Evolutionary conservation across 2,888 invertebrate genomes (phyloP), one percentile per base, ranked within the genome.

Genomic region (Protophormia terraenovae): DNA sequence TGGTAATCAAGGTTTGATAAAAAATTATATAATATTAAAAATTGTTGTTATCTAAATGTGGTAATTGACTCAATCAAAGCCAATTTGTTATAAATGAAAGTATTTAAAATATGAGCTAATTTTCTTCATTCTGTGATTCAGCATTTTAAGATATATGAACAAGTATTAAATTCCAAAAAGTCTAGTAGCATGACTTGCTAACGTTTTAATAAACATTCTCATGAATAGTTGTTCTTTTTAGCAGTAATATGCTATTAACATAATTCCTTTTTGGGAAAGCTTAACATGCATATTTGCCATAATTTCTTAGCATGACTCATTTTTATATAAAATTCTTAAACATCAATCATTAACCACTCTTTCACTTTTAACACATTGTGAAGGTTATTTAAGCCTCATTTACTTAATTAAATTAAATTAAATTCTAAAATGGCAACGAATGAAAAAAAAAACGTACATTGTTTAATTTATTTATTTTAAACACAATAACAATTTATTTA

Each of bases 331-430:
- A 62, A 76, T 76, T 62, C 71, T 12, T 22, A 41, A 3, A 6
- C 16, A 29, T 60, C 22, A 58, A 35, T 67, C 14, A 64, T 38
- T 35, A 12, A 47, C 10, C 6, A 50, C 6, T 78, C 67, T 78
- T 78, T 78, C 50, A 62, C 73, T 67, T 69, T 76, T 55, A 47
- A 24, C n/a, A 45, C 24, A 60, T 50, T n/a, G 24, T 73, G 45
- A 83, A 78, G 77, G 77, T 78, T 67, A 66, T 27, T 71, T 71
- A 64, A 41, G 32, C 27, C 38, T 78, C 27, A 69, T 76, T 76
- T 35, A 71, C 47, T 82, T 81, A 78, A 81, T 78, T 81, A 29
- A 85, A 78, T 73, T 53, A 75, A 78, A 80, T 66, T 66, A 35
- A 55, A 16, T 58, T 8, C 6, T 50, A 29, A 50, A 72, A 50